Evolutionary conservation across 2,113 vertebrate species (phyloP).

Genomic region (Atractosteus spatula): DNA sequence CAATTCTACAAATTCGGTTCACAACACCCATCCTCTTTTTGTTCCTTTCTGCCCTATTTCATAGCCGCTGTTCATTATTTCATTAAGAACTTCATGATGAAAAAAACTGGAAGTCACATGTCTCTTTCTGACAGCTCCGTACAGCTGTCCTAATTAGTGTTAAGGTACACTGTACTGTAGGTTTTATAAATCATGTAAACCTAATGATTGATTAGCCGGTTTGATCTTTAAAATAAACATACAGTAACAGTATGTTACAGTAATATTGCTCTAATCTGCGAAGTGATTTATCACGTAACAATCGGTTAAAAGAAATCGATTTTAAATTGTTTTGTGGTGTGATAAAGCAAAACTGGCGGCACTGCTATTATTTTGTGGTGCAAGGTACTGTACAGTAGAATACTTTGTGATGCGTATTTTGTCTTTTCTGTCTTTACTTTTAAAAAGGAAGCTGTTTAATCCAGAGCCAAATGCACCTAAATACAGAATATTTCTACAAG

Average conservation of each 20-base stretch:
- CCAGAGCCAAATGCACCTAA: too few relatives aligned
- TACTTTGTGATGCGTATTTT: too few relatives aligned
- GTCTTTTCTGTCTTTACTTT: too few relatives aligned
- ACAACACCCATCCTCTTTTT: too few relatives aligned
- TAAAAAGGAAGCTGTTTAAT: too few relatives aligned
- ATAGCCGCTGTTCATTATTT: background rate
- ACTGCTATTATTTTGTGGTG: too few relatives aligned
- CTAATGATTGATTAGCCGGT: conserved; percentile 14
- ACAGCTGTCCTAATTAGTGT: conserved; percentile 17
- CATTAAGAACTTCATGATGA: background rate
- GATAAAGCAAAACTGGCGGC: background rate
- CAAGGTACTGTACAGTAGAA: too few relatives aligned
- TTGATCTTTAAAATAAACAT: background rate
- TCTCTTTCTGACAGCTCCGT: conserved; percentile 12
- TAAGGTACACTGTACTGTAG: background rate
- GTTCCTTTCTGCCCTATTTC: too few relatives aligned
- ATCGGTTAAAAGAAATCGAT: background rate
- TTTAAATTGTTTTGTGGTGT: background rate
- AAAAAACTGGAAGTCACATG: background rate
- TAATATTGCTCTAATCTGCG: background rate
- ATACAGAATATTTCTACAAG: too few relatives aligned
- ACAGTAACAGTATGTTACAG: conserved; percentile 15
- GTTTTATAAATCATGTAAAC: background rate
- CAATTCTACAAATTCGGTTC: conserved; percentile 24
- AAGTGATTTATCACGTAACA: background rate